Percentiles rank a stretch among this genome's conserved stretches.
These are phyloP conservation scores for Odontamblyopus lacepedii DNA, from an alignment of 2,797 vertebrate genomes.

Conservation along the genomic window DNA sequence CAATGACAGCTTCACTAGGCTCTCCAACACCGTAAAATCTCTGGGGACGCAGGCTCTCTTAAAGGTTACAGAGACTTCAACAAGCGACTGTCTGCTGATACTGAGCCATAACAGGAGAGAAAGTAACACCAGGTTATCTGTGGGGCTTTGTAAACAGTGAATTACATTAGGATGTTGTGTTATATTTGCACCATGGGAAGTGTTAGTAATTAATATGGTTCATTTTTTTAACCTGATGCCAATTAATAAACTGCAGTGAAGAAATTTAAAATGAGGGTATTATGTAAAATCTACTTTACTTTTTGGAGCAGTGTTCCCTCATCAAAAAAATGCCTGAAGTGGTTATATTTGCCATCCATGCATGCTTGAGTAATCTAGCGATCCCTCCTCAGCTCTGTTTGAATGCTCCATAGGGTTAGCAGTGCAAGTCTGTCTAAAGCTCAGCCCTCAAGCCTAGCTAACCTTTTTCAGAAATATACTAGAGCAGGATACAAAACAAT, in stretches of 20 bases:
- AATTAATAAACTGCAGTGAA: not conserved
- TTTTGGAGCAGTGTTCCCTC: too few relatives aligned
- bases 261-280: too few relatives aligned
- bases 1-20: constrained; percentile 5
- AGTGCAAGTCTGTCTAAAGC: too few relatives aligned
- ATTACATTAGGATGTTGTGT: not conserved
- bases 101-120: not conserved
- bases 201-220: not conserved
- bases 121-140: not conserved
- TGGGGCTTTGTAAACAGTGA: not conserved
- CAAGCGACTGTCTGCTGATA: not conserved
- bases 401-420: too few relatives aligned
- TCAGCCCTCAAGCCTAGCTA: too few relatives aligned
- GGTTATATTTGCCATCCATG: too few relatives aligned
- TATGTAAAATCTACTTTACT: too few relatives aligned
- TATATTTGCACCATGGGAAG: not conserved
- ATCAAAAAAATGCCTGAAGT: too few relatives aligned
- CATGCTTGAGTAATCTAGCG: too few relatives aligned
- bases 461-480: too few relatives aligned
- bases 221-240: not conserved
- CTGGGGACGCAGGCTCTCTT: not conserved
- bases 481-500: too few relatives aligned
- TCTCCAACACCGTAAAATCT: not conserved
- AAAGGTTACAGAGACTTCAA: not conserved
- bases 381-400: too few relatives aligned